Conservation (phyloP, 2,888 invertebrate species). For the Protophormia terraenovae region DNA sequence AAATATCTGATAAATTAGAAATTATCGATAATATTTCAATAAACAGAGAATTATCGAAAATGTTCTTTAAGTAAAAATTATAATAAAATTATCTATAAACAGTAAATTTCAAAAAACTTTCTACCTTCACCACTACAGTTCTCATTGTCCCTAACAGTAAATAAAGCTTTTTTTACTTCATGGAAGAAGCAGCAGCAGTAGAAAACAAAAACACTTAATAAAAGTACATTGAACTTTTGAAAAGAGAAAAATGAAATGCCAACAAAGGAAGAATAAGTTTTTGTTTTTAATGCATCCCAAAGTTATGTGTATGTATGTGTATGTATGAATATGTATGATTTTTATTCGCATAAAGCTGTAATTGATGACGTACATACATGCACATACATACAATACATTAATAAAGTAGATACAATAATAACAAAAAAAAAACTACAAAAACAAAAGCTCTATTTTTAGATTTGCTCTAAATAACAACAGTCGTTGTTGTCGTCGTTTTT, state of each 20-base stretch:
- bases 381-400: neutral
- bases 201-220: conserved; percentile 11
- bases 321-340: no score
- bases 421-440: conserved; percentile 36
- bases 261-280: conserved; percentile 25
- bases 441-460: conserved; percentile 61
- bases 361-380: conserved; percentile 58
- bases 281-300: neutral
- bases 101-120: no score
- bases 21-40: no score
- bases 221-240: conserved; percentile 62
- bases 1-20: no score
- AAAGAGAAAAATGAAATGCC: neutral
- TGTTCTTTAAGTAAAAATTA: no score
- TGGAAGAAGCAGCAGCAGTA: neutral
- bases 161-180: conserved; percentile 46
- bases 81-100: no score
- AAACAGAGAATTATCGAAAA: no score
- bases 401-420: conserved; percentile 25
- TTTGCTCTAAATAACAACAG: conserved; percentile 51
- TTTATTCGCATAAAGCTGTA: conserved; percentile 55
- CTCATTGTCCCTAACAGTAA: neutral
- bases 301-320: neutral
- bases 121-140: no score
- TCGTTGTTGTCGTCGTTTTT: conserved; percentile 25